These are phyloP conservation scores for Pelodiscus sinensis DNA, from an alignment of 2,113 vertebrate genomes.

Conservation along the genomic window DNA sequence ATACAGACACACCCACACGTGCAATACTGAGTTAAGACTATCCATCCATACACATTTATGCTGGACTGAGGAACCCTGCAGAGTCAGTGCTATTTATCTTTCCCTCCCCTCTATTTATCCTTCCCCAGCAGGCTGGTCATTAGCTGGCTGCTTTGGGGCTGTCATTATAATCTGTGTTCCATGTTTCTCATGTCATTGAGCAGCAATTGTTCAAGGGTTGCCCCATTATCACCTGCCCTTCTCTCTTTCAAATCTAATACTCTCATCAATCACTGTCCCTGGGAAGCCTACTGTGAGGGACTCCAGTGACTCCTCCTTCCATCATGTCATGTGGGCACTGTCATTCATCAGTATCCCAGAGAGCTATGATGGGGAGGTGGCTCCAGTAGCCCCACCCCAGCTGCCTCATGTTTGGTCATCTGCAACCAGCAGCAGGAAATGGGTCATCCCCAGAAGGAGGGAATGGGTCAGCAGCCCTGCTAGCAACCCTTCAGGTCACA, in stretches of 20 bases:
- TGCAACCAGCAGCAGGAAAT: neutral
- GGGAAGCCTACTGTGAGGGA: neutral
- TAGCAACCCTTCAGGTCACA: accelerated
- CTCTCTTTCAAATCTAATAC: neutral
- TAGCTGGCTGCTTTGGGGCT: neutral
- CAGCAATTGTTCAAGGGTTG: no score
- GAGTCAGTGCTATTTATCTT: accelerated
- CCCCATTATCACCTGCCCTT: accelerated
- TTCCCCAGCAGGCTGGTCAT: accelerated
- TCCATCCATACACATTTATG: accelerated
- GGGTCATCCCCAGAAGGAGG: neutral
- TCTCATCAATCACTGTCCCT: neutral
- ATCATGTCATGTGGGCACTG: accelerated
- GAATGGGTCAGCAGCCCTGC: neutral
- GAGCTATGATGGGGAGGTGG: neutral
- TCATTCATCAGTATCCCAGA: neutral
- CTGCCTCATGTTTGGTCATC: neutral
- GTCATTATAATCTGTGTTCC: neutral
- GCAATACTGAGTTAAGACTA: neutral
- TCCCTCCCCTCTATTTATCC: neutral
- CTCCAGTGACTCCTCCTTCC: neutral
- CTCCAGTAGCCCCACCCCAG: neutral
- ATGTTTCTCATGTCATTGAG: accelerated
- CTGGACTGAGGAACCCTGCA: neutral
- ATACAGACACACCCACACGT: neutral